Evolutionary conservation across 2,888 invertebrate genomes (phyloP).

Genomic region (Tupiocoris notatus): DNA sequence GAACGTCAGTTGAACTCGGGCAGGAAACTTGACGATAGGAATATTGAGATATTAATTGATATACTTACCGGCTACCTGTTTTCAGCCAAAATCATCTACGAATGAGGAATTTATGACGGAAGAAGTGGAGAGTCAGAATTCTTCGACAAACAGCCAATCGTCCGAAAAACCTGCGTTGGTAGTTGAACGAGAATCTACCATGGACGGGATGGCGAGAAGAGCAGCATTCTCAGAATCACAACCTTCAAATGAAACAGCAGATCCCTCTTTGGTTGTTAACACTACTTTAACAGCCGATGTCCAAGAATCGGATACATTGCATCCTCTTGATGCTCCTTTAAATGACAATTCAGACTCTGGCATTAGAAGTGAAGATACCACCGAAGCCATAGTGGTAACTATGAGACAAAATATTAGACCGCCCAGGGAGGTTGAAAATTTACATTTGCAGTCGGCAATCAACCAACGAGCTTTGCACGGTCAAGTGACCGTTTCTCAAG

Average conservation of each 20-base stretch:
- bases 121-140: constrained; percentile 16
- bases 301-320: not conserved
- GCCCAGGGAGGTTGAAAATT: not conserved
- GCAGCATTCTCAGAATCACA: not conserved
- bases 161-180: not conserved
- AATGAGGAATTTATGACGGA: constrained; percentile 27
- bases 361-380: too few relatives aligned
- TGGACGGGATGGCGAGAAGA: not conserved
- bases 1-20: too few relatives aligned
- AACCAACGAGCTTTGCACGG: not conserved
- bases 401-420: not conserved
- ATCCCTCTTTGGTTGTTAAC: too few relatives aligned
- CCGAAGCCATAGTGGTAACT: not conserved
- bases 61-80: too few relatives aligned
- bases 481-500: not conserved
- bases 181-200: not conserved
- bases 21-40: too few relatives aligned
- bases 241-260: not conserved
- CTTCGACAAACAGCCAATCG: not conserved
- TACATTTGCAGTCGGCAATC: too few relatives aligned
- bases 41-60: too few relatives aligned
- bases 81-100: constrained; percentile 7
- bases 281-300: not conserved
- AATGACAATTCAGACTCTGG: too few relatives aligned
- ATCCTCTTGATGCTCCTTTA: too few relatives aligned